Conservation (phyloP, 2,113 vertebrate genomes). For the Melanerpes formicivorus region DNA sequence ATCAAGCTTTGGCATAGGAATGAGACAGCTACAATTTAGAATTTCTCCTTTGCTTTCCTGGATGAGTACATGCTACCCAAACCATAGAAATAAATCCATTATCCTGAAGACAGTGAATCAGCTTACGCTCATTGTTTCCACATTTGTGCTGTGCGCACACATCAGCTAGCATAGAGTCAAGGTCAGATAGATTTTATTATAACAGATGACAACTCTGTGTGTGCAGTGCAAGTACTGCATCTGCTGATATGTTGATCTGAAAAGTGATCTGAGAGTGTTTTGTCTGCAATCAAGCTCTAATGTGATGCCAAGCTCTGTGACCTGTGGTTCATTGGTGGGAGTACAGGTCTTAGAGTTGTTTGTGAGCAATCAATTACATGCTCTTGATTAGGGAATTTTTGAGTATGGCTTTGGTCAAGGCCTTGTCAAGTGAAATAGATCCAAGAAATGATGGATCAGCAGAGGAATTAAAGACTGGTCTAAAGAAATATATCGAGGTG, state of each 20-base stretch:
- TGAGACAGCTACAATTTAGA: not conserved
- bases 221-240: not conserved
- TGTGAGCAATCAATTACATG: constrained; percentile 14
- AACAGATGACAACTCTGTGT: not conserved
- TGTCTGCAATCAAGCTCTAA: not conserved
- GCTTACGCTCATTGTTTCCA: not conserved
- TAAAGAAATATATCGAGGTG: not conserved
- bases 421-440: constrained; percentile 39
- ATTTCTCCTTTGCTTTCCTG: not conserved
- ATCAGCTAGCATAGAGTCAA: not conserved
- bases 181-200: constrained; percentile 17
- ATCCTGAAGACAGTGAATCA: not conserved
- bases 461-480: constrained; percentile 13
- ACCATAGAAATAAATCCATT: not conserved
- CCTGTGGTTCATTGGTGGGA: not conserved
- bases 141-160: not conserved
- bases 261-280: not conserved
- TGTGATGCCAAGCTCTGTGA: constrained; percentile 5
- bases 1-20: not conserved
- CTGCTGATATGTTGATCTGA: not conserved
- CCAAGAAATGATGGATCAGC: constrained; percentile 40
- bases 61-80: not conserved
- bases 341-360: not conserved
- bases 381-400: constrained; percentile 31
- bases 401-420: constrained; percentile 21